phyloP scores from a whole-genome alignment of 2,797 vertebrate species.

The Onychomys arenicola region DNA sequence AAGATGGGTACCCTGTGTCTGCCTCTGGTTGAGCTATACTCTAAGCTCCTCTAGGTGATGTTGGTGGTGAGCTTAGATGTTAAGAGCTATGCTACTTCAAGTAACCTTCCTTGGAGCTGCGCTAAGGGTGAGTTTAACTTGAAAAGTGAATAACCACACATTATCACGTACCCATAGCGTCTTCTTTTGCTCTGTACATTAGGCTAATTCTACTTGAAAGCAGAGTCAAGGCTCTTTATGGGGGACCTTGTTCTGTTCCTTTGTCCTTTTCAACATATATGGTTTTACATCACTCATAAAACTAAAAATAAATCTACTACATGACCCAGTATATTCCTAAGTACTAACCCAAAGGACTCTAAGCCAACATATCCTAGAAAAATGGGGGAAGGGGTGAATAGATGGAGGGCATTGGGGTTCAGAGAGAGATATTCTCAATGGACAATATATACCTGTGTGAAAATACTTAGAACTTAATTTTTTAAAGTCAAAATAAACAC shows the following conservation, averaged over 20 bases:
- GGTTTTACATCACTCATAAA: neutral
- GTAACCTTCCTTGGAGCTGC: neutral
- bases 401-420: neutral
- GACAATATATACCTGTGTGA: neutral
- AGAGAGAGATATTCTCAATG: neutral
- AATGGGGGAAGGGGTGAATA: no score
- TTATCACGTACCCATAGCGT: fast-evolving
- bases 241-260: neutral
- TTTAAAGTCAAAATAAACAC: neutral
- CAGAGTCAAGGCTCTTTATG: neutral
- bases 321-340: neutral
- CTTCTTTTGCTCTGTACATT: neutral
- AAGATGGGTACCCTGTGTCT: neutral
- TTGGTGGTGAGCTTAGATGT: neutral
- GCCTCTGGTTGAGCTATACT: neutral
- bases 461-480: neutral
- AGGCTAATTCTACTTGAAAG: neutral
- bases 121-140: neutral
- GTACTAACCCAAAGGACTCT: neutral
- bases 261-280: neutral
- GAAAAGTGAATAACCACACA: neutral
- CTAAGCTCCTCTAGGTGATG: neutral
- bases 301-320: neutral
- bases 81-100: neutral
- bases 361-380: neutral